Conservation (phyloP, 2,888 invertebrate genomes). For the Limnephilus marmoratus region DNA sequence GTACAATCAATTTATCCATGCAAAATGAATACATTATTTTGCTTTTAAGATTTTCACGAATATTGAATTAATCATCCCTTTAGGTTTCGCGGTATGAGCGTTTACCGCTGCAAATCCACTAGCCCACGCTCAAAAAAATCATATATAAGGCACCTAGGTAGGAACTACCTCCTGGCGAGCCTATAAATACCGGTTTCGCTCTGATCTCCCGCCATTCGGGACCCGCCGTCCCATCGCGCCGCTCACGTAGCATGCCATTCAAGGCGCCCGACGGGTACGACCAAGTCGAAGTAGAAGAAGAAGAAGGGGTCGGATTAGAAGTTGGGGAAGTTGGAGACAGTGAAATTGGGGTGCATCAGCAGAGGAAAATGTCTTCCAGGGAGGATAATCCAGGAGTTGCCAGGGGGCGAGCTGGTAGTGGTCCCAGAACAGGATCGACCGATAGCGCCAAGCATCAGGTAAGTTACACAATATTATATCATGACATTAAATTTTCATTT, state of each 20-base stretch:
- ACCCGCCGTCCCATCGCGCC: background rate
- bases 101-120: background rate
- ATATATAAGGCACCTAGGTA: background rate
- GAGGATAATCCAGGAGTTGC: slow-evolving; percentile 2
- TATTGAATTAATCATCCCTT: too few relatives aligned
- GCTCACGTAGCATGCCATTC: background rate
- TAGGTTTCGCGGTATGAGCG: too few relatives aligned
- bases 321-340: background rate
- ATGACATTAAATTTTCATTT: too few relatives aligned
- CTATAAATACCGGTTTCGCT: background rate
- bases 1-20: too few relatives aligned
- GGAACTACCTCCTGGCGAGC: background rate
- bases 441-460: slow-evolving; percentile 60
- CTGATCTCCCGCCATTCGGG: slow-evolving; percentile 6
- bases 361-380: background rate
- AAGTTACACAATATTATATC: too few relatives aligned
- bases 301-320: background rate
- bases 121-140: background rate
- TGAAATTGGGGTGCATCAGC: background rate
- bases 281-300: background rate
- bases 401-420: slow-evolving; percentile 60
- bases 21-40: too few relatives aligned
- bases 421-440: slow-evolving; percentile 48
- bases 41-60: too few relatives aligned
- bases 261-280: background rate